These are phyloP conservation scores for Meteorus sp. DNA, from an alignment of 1,140 invertebrate species.

Conservation along the genomic window DNA sequence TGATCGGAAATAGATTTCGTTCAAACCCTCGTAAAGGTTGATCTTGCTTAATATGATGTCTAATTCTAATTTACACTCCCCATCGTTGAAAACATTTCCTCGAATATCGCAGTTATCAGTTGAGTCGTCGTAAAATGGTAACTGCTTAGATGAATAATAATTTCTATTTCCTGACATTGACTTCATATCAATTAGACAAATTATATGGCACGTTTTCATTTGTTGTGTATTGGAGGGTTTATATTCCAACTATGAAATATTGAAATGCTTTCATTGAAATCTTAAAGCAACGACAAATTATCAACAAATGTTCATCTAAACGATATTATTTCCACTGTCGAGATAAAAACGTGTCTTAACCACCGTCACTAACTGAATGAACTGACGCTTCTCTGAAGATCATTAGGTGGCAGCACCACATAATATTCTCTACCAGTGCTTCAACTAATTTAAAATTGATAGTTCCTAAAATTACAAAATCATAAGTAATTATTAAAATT, in stretches of 20 bases:
- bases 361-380: slow-evolving; percentile 6
- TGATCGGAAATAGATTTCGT: slow-evolving; percentile 53
- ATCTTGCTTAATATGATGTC: slow-evolving; percentile 25
- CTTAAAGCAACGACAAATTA: slow-evolving; percentile 39
- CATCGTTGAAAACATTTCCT: not conserved
- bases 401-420: slow-evolving; percentile 38
- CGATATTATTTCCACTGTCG: not conserved
- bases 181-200: no score
- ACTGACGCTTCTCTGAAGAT: not conserved
- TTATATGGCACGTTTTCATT: no score
- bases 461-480: not conserved
- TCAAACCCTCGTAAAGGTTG: slow-evolving; percentile 42
- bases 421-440: not conserved
- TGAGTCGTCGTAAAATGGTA: no score
- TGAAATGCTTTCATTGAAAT: no score
- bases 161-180: no score
- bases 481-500: not conserved
- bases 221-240: no score
- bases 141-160: no score
- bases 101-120: no score
- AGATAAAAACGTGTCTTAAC: not conserved
- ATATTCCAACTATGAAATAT: no score
- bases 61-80: no score
- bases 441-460: slow-evolving; percentile 13
- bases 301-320: slow-evolving; percentile 24